phyloP scores from a whole-genome alignment of 2,113 vertebrate species.

The Candoia aspera region DNA sequence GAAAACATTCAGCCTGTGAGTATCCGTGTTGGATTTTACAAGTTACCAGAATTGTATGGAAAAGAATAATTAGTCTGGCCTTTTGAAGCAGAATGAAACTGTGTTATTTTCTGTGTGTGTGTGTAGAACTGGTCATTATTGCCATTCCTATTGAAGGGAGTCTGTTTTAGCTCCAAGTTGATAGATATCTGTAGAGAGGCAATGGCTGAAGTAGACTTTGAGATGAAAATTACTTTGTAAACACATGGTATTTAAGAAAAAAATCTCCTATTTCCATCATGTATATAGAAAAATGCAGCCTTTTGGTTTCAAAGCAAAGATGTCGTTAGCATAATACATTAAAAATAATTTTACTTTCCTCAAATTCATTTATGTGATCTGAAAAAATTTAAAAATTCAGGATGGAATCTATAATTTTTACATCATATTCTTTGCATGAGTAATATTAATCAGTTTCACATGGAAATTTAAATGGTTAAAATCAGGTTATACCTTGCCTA shows the following conservation, averaged over 20 bases:
- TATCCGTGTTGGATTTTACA: background rate
- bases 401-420: constrained; percentile 32
- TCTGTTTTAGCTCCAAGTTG: background rate
- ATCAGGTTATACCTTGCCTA: background rate
- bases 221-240: background rate
- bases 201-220: background rate
- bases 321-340: constrained; percentile 37
- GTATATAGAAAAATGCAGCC: constrained; percentile 35
- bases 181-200: background rate
- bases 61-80: constrained; percentile 11
- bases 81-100: background rate
- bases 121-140: background rate
- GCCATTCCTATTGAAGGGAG: background rate
- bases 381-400: constrained; percentile 13
- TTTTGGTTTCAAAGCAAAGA: constrained; percentile 35
- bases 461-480: background rate
- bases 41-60: background rate
- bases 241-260: constrained; percentile 14
- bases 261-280: background rate
- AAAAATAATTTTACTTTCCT: constrained; percentile 24
- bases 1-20: background rate
- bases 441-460: constrained; percentile 6
- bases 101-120: background rate
- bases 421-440: constrained; percentile 27
- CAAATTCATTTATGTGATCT: constrained; percentile 35